Conservation (phyloP, 2,888 invertebrate genomes). For the Drosophila paramelanica region DNA sequence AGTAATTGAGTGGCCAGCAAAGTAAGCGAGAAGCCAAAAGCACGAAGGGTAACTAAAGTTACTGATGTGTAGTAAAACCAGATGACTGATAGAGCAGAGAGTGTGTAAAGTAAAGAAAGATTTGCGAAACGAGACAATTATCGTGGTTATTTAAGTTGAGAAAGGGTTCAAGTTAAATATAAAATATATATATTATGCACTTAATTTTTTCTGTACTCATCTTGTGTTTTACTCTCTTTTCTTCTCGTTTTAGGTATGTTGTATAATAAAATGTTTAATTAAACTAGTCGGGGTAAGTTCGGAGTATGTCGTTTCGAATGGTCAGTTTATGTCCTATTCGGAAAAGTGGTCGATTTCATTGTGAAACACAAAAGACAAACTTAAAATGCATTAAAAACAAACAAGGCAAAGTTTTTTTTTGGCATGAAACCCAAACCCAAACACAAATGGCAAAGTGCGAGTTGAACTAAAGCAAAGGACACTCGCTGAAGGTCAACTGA, state of each 20-base stretch:
- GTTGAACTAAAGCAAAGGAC: slow-evolving; percentile 36
- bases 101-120: slow-evolving; percentile 5
- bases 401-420: slow-evolving; percentile 49
- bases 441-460: slow-evolving; percentile 33
- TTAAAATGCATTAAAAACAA: slow-evolving; percentile 75
- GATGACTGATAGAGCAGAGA: slow-evolving; percentile 36
- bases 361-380: slow-evolving; percentile 36
- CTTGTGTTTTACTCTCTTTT: neutral
- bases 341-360: slow-evolving; percentile 8
- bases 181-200: neutral
- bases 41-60: slow-evolving; percentile 15
- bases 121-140: slow-evolving; percentile 1
- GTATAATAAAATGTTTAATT: neutral
- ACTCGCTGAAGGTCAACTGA: slow-evolving; percentile 67
- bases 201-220: slow-evolving; percentile 4
- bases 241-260: slow-evolving; percentile 61
- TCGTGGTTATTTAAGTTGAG: neutral
- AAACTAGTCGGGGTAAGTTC: slow-evolving; percentile 3
- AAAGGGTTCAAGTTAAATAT: neutral
- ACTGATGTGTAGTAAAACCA: slow-evolving; percentile 36
- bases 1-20: slow-evolving; percentile 39
- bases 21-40: neutral
- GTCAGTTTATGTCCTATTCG: neutral
- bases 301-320: slow-evolving; percentile 24
- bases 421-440: slow-evolving; percentile 34